Conservation (phyloP, 2,888 invertebrate genomes). For the Lasius fuliginosus region DNA sequence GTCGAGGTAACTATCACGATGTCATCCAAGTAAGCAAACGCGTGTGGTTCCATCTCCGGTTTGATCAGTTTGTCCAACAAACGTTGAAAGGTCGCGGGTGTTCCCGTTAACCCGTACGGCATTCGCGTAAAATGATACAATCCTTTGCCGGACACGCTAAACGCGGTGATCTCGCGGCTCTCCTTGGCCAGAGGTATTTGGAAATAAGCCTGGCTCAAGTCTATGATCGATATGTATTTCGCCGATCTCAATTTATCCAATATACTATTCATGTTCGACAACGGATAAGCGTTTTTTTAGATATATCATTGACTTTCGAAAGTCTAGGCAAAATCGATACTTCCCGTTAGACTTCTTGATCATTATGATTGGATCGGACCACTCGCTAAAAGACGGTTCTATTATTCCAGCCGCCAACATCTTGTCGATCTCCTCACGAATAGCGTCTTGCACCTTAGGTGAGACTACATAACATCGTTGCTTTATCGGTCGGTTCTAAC, state of each 20-base stretch:
- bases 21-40: constrained; percentile 16
- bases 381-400: background rate
- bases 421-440: background rate
- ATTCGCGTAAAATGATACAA: background rate
- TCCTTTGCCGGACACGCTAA: background rate
- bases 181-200: background rate
- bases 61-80: background rate
- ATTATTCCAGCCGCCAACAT: background rate
- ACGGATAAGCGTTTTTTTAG: background rate
- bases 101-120: background rate
- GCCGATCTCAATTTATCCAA: background rate
- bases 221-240: background rate
- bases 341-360: background rate
- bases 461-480: no score
- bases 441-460: no score
- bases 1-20: background rate
- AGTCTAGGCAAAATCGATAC: background rate
- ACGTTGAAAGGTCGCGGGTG: background rate
- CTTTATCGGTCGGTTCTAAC: no score
- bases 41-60: background rate
- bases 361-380: background rate
- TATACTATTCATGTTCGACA: background rate
- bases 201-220: background rate
- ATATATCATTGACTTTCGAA: background rate
- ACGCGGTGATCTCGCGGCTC: background rate